Base-by-base conservation (phyloP, 1,140 invertebrate genomes). In the Bombus sylvicola region DNA sequence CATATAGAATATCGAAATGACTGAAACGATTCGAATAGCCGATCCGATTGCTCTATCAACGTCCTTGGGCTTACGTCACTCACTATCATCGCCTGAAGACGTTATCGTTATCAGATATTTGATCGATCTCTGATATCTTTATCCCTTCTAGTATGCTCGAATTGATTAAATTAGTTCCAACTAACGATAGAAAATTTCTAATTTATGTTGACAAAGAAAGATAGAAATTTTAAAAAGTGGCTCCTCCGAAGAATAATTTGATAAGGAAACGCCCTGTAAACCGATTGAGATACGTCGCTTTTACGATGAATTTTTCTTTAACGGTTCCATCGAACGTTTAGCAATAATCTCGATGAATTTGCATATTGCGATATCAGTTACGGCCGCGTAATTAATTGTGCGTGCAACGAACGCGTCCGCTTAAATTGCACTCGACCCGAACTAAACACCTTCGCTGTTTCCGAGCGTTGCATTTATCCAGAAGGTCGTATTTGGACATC, bases 341-440 rank as follows among this genome's bases (percentile, higher is more conserved):
- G 31, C 41, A 4, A 39, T 18, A 31, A 31, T 76, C 22, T 31
- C 73, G 22, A 34, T 10, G 22, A 31, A 71, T 72, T 59, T 41
- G 6, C 64, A 43, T 71, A 28, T 78, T 84, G 66, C 47, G 25
- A 13, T 71, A 79, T 39, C 53, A 25, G 53, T 72, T 79, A 53
- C 76, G 9, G 37, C 28, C 43, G 12, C 28, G 64, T 78, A 78
- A 83, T 83, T 83, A 83, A 83, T 83, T 78, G 82, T 78, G 76
- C 47, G 66, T 79, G 53, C 25, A 84, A 79, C 53, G 64, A 72
- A 84, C 68, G 68, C 76, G 83, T 77, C 64, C 34, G 37, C 41
- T 59, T 43, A 69, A 84, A 84, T 84, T 62, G 76, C 83, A 84
- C 53, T 80, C 76, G 82, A 83, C 74, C 82, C 69, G 82, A 83